phyloP scores from a whole-genome alignment of 2,888 invertebrate species.

The Drosophila basisetae region DNA sequence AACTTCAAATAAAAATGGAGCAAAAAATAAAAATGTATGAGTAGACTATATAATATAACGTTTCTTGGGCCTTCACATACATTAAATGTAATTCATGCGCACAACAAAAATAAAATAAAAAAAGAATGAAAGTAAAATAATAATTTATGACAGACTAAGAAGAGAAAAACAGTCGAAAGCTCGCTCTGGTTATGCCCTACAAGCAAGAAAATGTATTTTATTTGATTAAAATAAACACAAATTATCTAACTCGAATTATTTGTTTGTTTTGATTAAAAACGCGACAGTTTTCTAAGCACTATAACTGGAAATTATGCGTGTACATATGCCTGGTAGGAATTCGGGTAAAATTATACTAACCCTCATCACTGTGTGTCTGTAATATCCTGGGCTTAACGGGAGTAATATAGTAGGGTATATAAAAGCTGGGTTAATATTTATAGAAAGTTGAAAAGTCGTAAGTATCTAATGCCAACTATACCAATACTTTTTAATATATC shows the following conservation, averaged over 20 bases:
- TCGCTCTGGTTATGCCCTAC: constrained; percentile 12
- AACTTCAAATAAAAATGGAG: constrained; percentile 73
- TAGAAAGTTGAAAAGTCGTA: background rate
- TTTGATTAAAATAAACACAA: constrained; percentile 49
- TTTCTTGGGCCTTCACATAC: constrained; percentile 35
- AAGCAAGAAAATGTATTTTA: constrained; percentile 32
- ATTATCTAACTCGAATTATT: constrained; percentile 66
- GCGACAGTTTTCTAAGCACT: constrained; percentile 24
- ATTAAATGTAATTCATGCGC: constrained; percentile 60
- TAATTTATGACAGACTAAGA: constrained; percentile 51
- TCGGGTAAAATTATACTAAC: constrained; percentile 37
- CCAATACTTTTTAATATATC: too few species aligned
- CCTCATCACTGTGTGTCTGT: constrained; percentile 57
- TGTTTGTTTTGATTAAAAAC: constrained; percentile 73
- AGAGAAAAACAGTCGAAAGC: constrained; percentile 35
- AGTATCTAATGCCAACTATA: too few species aligned
- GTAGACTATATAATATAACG: constrained; percentile 17
- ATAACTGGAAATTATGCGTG: constrained; percentile 3
- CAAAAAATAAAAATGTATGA: constrained; percentile 25
- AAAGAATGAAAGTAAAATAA: constrained; percentile 31
- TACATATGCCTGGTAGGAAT: constrained; percentile 16
- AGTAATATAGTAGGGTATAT: background rate
- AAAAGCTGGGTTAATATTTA: background rate
- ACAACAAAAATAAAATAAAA: constrained; percentile 20
- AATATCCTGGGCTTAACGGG: constrained; percentile 6